Evolutionary conservation across 1,140 invertebrate genomes (phyloP), one percentile per base, ranked within the genome.

Genomic region (Hirudo medicinalis): DNA sequence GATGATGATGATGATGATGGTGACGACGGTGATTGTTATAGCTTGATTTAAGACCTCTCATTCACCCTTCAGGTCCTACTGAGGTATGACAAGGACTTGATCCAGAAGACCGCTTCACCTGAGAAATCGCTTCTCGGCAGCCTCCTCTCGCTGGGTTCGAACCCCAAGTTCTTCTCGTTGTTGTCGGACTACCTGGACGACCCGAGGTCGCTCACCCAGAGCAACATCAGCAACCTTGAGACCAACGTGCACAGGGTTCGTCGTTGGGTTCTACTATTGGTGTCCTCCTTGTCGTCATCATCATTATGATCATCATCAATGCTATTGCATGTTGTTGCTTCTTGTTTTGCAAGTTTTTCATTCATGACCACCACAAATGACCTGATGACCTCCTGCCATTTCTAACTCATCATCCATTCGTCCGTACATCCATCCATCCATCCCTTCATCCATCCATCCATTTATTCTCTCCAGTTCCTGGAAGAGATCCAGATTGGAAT

Each of bases 371-470:
- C 9, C 13, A 22, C 66, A 67, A 67, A 36, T 36, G 2, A n/a
- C n/a, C n/a, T n/a, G n/a, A n/a, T n/a, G n/a, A n/a, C n/a, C n/a
- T n/a, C n/a, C n/a, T n/a, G n/a, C n/a, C n/a, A n/a, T 36, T 36
- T 36, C 6, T 36, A 2, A 36, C 32, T 6, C 11, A 32, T 22
- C 9, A 89, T 78, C 32, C 67, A 68, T 36, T 36, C 67, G 2
- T 32, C 32, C 19, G 2, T 68, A 3, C 67, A 68, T 68, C 25
- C 67, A 29, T 32, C 36, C n/a, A 68, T 68, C n/a, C 29, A 4
- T 68, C 36, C 27, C 0, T 68, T 25, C 67, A 68, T 13, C n/a
- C 29, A 68, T 29, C 36, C n/a, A 29, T 68, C 19, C n/a, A 27
- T 68, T 43, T 20, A 32, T 43, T 36, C n/a, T 25, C 66, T 32